Evolutionary conservation across 2,888 invertebrate genomes (phyloP), one percentile per base, ranked within the genome.

Genomic region (Drosophila hamatofila): DNA sequence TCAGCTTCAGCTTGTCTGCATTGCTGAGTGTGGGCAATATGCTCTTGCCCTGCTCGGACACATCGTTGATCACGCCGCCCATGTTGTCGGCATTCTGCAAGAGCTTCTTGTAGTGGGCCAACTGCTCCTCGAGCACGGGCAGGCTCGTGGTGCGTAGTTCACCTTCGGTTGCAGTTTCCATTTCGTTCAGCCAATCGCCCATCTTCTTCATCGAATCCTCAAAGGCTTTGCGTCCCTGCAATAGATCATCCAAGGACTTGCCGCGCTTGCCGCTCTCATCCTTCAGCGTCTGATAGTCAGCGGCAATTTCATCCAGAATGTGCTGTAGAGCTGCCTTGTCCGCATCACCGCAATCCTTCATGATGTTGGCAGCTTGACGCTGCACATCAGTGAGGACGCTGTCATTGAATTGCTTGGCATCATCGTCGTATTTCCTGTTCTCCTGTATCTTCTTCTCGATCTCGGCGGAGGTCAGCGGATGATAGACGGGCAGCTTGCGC

Each of bases 111-210:
- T 97, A 97, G 93, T 97, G 97, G n/a, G 95, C 94, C 46, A 97
- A 93, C 90, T 98, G 98, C 92, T 98, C 97, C 92, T 97, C 96
- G 33, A 98, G 93, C 0, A 97, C 95, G 80, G 97, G 97, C 23
- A 97, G 94, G 86, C 96, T 97, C 1, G 97, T 95, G 23, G 96
- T 95, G 48, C 97, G 95, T 5, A 98, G 93, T 88, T 97, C 97
- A 37, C 96, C 95, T 12, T 96, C 96, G 1, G 97, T 96, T 4
- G 97, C 96, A 0, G 97, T 96, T 92, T 98, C 98, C 33, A 97
- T 97, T 93, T 98, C 97, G 80, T 97, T 96, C 42, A 98, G 94
- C 98, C 98, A 98, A 83, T 96, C 95, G 76, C 96, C 95, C 90
- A 97, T 96, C 85, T 96, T 96, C 65, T 96, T 96, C 54, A 97